phyloP scores from a whole-genome alignment of 2,888 invertebrate species.

The Rhagium mordax region DNA sequence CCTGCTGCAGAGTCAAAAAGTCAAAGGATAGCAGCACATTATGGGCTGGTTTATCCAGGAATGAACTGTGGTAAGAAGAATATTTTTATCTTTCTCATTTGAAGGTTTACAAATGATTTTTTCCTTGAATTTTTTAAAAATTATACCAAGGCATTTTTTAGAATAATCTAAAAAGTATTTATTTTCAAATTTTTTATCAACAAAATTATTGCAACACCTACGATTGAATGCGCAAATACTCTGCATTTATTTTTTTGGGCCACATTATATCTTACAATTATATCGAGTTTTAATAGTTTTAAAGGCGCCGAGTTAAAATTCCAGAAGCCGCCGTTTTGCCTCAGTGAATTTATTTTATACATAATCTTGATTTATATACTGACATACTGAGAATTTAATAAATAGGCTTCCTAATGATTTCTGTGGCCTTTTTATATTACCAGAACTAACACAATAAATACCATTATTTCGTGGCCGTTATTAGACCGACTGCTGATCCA shows the following conservation, averaged over 20 bases:
- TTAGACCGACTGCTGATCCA: neutral
- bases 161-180: too few species aligned
- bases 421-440: constrained; percentile 20
- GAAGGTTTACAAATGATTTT: too few species aligned
- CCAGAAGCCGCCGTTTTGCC: constrained; percentile 22
- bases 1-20: too few species aligned
- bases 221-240: neutral
- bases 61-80: too few species aligned
- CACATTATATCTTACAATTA: constrained; percentile 16
- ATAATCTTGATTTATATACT: constrained; percentile 32
- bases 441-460: constrained; percentile 33
- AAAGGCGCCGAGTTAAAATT: constrained; percentile 24
- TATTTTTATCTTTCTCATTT: too few species aligned
- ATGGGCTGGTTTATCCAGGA: too few species aligned
- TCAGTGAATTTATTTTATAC: constrained; percentile 24
- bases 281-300: constrained; percentile 24
- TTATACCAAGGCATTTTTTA: too few species aligned
- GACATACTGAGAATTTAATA: constrained; percentile 31
- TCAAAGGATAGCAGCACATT: too few species aligned
- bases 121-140: too few species aligned
- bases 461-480: constrained; percentile 12
- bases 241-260: neutral
- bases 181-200: too few species aligned
- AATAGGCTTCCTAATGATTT: constrained; percentile 30
- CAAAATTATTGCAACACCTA: too few species aligned